Evolutionary conservation across 2,888 invertebrate genomes (phyloP), one percentile per base, ranked within the genome.

Genomic region (Ophioninae sp.): DNA sequence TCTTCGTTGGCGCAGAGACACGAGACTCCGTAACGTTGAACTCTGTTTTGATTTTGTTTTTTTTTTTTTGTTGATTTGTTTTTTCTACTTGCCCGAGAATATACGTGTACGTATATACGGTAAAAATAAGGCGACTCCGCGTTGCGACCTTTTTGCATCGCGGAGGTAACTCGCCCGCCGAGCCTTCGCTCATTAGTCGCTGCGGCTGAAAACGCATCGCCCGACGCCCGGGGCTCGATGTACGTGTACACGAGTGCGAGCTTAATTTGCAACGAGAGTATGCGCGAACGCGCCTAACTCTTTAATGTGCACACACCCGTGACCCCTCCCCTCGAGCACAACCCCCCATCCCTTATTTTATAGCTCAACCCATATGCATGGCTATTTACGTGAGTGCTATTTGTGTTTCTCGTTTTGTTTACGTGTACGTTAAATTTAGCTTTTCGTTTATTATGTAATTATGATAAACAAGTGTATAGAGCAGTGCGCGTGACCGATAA

Each of bases 111-210:
- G 65, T 56, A 73, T 58, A 72, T 9, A 30, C 23, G 56, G 44
- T 75, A 81, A 82, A 80, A 30, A 73, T 30, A 30, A 30, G 63
- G 86, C 87, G 87, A 90, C 89, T 89, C 89, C 88, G 51, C 17
- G 51, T 51, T 51, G 51, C 17, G 51, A 90, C 90, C 89, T 89
- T 88, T 87, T 82, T 67, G 68, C 76, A 75, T 71, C 64, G 39
- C 37, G 61, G 44, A 63, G 63, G 77, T 72, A 85, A 86, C 87
- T 88, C 87, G 87, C 30, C 30, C 30, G 30, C 30, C 89, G 88
- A 88, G 90, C 87, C 89, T 71, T 91, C 89, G 88, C 91, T 92
- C 91, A 92, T 92, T 92, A 92, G 91, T 91, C 89, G 90, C 74
- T 71, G 71, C 41, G 74, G 79, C 37, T 82, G 64, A 69, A 41